Percentiles rank a stretch among this genome's conserved stretches.
Conservation (phyloP, 2,113 vertebrate genomes). For the Oryzias celebensis region DNA sequence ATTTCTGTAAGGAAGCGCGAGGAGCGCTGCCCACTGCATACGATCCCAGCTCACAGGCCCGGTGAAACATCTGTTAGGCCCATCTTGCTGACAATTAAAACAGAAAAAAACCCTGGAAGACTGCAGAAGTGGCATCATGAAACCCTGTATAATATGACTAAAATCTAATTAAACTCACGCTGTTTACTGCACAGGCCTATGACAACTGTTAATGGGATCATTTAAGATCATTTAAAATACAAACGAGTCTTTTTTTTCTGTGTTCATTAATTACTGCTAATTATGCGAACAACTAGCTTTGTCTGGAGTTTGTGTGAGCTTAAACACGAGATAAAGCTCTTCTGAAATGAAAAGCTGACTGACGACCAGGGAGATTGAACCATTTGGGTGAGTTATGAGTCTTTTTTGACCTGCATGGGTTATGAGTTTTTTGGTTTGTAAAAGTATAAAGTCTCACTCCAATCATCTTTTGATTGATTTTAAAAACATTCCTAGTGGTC, state of each 20-base stretch:
- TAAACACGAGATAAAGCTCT: constrained; percentile 48
- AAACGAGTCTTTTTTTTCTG: constrained; percentile 97
- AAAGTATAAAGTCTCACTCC: too few relatives aligned
- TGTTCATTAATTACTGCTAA: constrained; percentile 99
- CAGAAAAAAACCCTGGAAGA: constrained; percentile 18
- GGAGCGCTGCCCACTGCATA: not conserved
- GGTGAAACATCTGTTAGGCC: constrained; percentile 9
- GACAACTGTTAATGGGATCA: constrained; percentile 99
- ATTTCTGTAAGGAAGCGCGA: constrained; percentile 15
- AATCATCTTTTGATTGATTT: too few relatives aligned
- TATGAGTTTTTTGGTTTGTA: too few relatives aligned
- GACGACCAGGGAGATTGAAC: too few relatives aligned
- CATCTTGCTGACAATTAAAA: constrained; percentile 20
- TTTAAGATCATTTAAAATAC: constrained; percentile 99
- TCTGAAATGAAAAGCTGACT: not conserved
- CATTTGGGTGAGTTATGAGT: too few relatives aligned
- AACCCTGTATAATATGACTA: constrained; percentile 89
- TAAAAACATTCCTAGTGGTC: too few relatives aligned
- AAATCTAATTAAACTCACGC: constrained; percentile 96
- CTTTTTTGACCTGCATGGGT: too few relatives aligned
- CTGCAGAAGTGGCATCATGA: constrained; percentile 61
- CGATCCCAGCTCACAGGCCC: constrained; percentile 1
- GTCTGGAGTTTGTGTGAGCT: constrained; percentile 85
- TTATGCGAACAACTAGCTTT: constrained; percentile 94
- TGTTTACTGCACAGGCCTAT: constrained; percentile 98